A percentile compares a stretch with the other conserved stretches of the same genome.
These are phyloP conservation scores for Acanthisitta chloris DNA, from an alignment of 2,113 vertebrate genomes.

Conservation along the genomic window DNA sequence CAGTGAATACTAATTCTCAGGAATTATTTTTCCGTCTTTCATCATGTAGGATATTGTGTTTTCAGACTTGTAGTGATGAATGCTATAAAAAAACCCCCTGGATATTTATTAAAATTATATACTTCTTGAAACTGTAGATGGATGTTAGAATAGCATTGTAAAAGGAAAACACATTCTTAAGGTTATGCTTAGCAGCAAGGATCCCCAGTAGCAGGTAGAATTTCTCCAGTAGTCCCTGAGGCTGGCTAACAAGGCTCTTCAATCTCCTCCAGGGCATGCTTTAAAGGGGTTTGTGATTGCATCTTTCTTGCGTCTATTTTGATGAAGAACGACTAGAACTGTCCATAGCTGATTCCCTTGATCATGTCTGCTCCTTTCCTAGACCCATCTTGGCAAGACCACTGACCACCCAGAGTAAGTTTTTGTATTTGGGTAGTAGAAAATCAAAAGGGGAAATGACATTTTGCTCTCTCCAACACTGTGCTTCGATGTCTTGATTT, in stretches of 20 bases:
- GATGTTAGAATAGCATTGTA: neutral
- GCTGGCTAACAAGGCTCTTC: neutral
- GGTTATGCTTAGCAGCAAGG: neutral
- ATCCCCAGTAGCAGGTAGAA: neutral
- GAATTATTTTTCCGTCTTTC: neutral
- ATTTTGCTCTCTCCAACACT: neutral
- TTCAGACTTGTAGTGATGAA: neutral
- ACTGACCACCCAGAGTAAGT: neutral
- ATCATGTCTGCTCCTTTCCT: neutral
- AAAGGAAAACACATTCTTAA: neutral
- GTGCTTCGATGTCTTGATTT: neutral
- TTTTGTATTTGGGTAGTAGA: neutral
- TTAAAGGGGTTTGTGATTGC: neutral
- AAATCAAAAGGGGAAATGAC: neutral
- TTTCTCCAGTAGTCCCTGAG: neutral
- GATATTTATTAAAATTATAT: too few relatives aligned
- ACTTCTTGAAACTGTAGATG: neutral
- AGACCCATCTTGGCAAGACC: neutral
- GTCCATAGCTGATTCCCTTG: neutral
- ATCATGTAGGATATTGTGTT: neutral
- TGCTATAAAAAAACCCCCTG: too few relatives aligned
- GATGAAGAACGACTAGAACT: neutral
- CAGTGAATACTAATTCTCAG: neutral
- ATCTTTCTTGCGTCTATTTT: neutral
- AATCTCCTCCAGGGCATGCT: neutral